Evolutionary conservation across 64 coral and sea anemone species (phyloP), one percentile per base, ranked within the genome.

Genomic region (Montipora cactus): DNA sequence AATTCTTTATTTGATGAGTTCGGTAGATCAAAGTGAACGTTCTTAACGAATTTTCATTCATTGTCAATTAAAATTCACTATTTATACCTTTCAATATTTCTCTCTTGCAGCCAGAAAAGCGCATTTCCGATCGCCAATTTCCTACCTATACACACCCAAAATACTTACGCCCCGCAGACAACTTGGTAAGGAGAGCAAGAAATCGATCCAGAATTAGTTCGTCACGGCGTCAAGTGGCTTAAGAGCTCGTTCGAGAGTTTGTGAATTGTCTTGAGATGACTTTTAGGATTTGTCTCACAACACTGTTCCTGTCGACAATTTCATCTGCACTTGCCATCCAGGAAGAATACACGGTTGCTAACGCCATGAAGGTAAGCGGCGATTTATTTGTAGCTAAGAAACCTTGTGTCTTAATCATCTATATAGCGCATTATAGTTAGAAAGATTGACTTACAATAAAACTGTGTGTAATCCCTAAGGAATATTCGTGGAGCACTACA

Each of bases 51-150:
- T 84, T 67, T 81, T 11, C 28, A 67, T 67, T 84, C n/a, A 67
- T 19, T 25, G 44, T 67, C 81, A 84, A 86, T 86, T 86, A 86
- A 86, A 86, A 86, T 82, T 86, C 47, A 86, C 47, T 71, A 22
- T 86, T 48, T 49, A 71, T 16, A 70, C 66, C 71, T 45, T 28
- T 44, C 37, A 37, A 37, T 37, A 37, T 37, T 37, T 37, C 37
- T 37, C 37, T 37, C 37, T 37, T 37, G 37, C 37, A 37, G 37
- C 37, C 37, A 37, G 37, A 37, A 37, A 37, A 37, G 37, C 37
- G 37, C 37, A 37, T 37, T 37, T 37, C 37, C 37, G 37, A 37
- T 37, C 37, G 37, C 37, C 37, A 0, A 37, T 37, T 37, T 37
- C 37, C 37, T 37, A 37, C 37, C 37, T 37, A 6, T 57, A 71